Percentiles rank a stretch among this genome's conserved stretches.
Evolutionary conservation across 1,140 invertebrate species (phyloP).

Genomic region (Heliothis virescens): DNA sequence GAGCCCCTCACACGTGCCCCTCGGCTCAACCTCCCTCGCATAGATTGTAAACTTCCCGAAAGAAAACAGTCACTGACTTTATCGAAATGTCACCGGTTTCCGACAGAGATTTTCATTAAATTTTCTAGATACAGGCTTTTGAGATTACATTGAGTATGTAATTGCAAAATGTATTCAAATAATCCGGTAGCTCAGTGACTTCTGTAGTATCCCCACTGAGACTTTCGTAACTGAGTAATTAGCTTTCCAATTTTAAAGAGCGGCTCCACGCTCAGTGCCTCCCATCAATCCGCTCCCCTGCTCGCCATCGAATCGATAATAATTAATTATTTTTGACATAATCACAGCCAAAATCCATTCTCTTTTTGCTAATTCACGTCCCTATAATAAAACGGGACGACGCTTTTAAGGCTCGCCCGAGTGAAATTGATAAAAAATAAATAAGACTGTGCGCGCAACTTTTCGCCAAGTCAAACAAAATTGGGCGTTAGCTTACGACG

Average conservation of each 20-base stretch:
- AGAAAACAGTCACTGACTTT: constrained; percentile 44
- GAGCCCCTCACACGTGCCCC: constrained; percentile 63
- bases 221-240: constrained; percentile 76
- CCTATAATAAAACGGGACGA: constrained; percentile 82
- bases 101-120: constrained; percentile 16
- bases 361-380: constrained; percentile 87
- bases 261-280: constrained; percentile 68
- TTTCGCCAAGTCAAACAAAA: constrained; percentile 81
- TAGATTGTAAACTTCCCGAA: constrained; percentile 58
- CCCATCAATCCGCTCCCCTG: constrained; percentile 81
- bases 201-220: constrained; percentile 67
- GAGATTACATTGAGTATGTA: neutral
- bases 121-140: constrained; percentile 27
- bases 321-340: constrained; percentile 88
- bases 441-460: constrained; percentile 76
- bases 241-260: constrained; percentile 84
- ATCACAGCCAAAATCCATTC: constrained; percentile 87
- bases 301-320: constrained; percentile 84
- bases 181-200: constrained; percentile 63
- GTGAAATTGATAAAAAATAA: constrained; percentile 86
- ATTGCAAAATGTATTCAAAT: constrained; percentile 36
- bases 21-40: constrained; percentile 51
- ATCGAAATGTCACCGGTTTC: constrained; percentile 32
- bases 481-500: constrained; percentile 71
- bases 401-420: constrained; percentile 78